Evolutionary conservation across 2,113 vertebrate genomes (phyloP).

Genomic region (Tachysurus fulvidraco): DNA sequence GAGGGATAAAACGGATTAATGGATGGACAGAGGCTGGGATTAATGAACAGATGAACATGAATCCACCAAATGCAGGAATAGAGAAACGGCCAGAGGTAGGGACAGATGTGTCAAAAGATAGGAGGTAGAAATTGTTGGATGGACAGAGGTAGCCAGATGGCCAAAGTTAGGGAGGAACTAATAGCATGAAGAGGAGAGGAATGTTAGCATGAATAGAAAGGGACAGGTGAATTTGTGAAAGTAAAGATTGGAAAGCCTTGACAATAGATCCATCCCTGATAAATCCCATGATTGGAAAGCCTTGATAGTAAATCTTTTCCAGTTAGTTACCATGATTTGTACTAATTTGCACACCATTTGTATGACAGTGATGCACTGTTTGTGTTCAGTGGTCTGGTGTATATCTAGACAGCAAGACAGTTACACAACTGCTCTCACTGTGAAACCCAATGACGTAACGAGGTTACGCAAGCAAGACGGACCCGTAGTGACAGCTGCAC

Average conservation of each 20-base stretch:
- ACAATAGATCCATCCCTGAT: too few relatives aligned
- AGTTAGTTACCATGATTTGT: too few relatives aligned
- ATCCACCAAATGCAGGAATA: neutral
- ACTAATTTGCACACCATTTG: neutral
- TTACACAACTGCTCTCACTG: neutral
- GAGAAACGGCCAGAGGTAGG: neutral
- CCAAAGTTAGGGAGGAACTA: neutral
- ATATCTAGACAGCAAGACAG: neutral
- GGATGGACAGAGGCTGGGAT: neutral
- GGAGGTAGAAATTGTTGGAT: too few relatives aligned
- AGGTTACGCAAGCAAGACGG: neutral
- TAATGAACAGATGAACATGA: neutral
- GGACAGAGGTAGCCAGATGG: neutral
- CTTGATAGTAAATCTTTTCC: too few relatives aligned
- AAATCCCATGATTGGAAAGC: neutral
- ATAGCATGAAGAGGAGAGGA: neutral
- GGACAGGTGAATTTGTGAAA: too few relatives aligned
- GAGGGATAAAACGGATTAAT: neutral
- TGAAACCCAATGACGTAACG: neutral
- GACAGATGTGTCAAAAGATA: neutral
- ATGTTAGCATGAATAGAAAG: neutral
- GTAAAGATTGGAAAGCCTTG: neutral
- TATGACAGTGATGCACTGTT: neutral
- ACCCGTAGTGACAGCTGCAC: neutral
- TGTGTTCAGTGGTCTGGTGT: neutral